Conservation (phyloP, 1,140 invertebrate species). For the Drosophila paulistorum region DNA sequence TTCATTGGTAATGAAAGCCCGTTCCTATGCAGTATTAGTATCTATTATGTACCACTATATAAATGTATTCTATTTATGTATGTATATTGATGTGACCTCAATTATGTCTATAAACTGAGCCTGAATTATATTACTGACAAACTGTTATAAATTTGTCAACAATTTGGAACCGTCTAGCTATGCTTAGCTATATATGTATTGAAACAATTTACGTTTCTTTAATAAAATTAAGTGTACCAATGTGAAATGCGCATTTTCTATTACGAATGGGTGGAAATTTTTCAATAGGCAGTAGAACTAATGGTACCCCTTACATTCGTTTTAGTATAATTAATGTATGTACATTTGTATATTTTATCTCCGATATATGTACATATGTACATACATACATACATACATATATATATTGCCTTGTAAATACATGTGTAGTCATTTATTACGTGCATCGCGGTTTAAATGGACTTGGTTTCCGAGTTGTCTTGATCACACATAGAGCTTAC, state of each 20-base stretch:
- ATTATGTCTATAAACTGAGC: constrained; percentile 78
- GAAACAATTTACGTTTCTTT: constrained; percentile 6
- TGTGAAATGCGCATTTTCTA: constrained; percentile 5
- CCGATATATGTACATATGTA: too few species aligned
- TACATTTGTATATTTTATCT: too few species aligned
- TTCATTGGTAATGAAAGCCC: constrained; percentile 24
- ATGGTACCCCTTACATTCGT: too few species aligned
- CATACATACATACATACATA: too few species aligned
- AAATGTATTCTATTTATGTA: constrained; percentile 43
- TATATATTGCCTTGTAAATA: too few species aligned
- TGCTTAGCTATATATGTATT: constrained; percentile 1
- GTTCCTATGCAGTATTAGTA: constrained; percentile 66
- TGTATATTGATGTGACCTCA: constrained; percentile 75
- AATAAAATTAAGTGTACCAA: constrained; percentile 15
- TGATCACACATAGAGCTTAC: constrained; percentile 45
- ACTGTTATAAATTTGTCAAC: constrained; percentile 42
- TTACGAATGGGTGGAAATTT: not conserved
- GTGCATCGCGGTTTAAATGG: not conserved
- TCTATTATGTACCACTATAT: constrained; percentile 31
- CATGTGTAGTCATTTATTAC: too few species aligned
- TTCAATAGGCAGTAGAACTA: too few species aligned
- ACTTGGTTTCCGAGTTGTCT: not conserved
- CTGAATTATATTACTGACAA: constrained; percentile 47
- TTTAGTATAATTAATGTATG: too few species aligned
- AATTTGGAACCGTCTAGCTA: constrained; percentile 58